Evolutionary conservation across 2,888 invertebrate species (phyloP).

Genomic region (Eupithecia centaureata): DNA sequence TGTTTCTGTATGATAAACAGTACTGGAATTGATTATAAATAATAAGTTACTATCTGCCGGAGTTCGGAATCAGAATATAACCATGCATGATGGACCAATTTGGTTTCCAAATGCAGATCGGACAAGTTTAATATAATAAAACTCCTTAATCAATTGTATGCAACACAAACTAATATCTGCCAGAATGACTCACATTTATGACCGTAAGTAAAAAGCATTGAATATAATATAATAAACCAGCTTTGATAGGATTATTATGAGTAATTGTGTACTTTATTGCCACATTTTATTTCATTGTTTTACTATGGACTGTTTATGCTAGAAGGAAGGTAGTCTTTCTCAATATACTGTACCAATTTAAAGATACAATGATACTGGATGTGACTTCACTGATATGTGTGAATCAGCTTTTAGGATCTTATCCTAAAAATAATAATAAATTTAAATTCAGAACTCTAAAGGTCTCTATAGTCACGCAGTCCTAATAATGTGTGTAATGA

Average conservation of each 20-base stretch:
- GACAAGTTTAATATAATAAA: not conserved
- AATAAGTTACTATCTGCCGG: not conserved
- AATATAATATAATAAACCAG: not conserved
- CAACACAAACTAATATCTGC: not conserved
- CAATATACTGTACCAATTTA: no score
- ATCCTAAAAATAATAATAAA: no score
- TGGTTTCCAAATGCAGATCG: not conserved
- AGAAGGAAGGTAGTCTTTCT: not conserved
- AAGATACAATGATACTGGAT: no score
- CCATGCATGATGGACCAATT: not conserved
- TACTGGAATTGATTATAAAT: not conserved
- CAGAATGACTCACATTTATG: not conserved
- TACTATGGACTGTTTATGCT: not conserved
- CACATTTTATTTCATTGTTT: not conserved
- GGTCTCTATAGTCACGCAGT: not conserved
- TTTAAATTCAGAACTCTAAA: not conserved
- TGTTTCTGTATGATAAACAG: not conserved
- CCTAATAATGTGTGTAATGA: not conserved
- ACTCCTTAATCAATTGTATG: not conserved
- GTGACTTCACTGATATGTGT: no score
- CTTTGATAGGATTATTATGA: constrained; percentile 1
- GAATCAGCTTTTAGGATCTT: no score
- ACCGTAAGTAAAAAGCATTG: not conserved
- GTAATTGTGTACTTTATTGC: not conserved
- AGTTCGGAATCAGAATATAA: no score